Conservation (phyloP, 2,888 invertebrate genomes). For the Dendrolimus pini region DNA sequence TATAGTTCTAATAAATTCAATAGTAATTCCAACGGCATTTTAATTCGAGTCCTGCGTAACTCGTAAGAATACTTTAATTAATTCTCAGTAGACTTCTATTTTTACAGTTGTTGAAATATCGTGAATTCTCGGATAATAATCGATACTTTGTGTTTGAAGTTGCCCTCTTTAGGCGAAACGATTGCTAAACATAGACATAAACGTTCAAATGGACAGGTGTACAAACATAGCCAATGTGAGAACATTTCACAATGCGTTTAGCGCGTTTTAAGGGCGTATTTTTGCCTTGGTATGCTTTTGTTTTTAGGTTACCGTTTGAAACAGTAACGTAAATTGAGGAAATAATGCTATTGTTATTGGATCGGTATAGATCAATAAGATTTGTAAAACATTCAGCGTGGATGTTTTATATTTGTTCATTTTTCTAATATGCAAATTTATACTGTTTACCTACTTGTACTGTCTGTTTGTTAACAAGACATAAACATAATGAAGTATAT, state of each 20-base stretch:
- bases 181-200: constrained; percentile 25
- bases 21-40: too few relatives aligned
- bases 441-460: too few relatives aligned
- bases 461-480: too few relatives aligned
- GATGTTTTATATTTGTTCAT: too few relatives aligned
- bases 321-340: neutral
- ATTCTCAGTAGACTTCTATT: constrained; percentile 14
- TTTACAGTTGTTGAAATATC: constrained; percentile 32
- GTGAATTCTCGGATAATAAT: constrained; percentile 29
- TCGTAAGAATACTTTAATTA: too few relatives aligned
- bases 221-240: constrained; percentile 26
- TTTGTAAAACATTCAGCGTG: too few relatives aligned
- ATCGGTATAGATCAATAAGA: too few relatives aligned
- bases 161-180: constrained; percentile 33
- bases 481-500: too few relatives aligned
- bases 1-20: too few relatives aligned
- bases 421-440: too few relatives aligned
- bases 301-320: constrained; percentile 2
- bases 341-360: too few relatives aligned
- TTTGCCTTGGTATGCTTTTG: neutral
- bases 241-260: constrained; percentile 20
- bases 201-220: constrained; percentile 40
- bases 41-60: too few relatives aligned
- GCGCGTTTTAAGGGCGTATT: constrained; percentile 6
- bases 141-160: constrained; percentile 37